phyloP scores from a whole-genome alignment of 2,797 vertebrate species.

The Acridotheres tristis region DNA sequence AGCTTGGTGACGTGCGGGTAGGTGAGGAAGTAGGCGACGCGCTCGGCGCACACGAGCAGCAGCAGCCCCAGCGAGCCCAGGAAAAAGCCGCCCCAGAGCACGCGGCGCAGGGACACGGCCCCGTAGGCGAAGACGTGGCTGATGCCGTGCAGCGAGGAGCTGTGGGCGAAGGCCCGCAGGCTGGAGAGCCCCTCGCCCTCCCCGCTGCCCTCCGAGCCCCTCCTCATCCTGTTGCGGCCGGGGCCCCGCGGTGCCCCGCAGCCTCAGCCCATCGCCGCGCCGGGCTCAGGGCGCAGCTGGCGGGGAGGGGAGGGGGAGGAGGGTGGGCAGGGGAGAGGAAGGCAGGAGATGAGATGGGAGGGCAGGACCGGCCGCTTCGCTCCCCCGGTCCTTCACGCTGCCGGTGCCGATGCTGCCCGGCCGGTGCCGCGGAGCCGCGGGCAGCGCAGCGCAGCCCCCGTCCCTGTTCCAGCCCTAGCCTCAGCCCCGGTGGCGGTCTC shows the following conservation, averaged over 20 bases:
- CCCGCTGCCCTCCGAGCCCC: constrained; percentile 64
- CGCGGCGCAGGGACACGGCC: constrained; percentile 85
- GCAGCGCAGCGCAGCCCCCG: background rate
- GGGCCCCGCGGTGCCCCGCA: constrained; percentile 25
- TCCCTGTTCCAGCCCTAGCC: background rate
- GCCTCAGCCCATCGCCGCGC: constrained; percentile 72
- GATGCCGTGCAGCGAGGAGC: constrained; percentile 89
- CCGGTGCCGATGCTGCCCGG: background rate
- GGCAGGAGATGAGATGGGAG: background rate
- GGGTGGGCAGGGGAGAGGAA: background rate
- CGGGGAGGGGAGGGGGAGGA: background rate
- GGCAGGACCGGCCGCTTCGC: background rate
- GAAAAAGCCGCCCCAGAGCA: constrained; percentile 87
- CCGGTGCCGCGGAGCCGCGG: background rate
- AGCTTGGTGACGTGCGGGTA: constrained; percentile 97
- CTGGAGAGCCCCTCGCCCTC: constrained; percentile 76
- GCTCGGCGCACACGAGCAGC: constrained; percentile 85
- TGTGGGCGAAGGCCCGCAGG: constrained; percentile 87
- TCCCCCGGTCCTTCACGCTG: background rate
- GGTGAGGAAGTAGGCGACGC: constrained; percentile 87
- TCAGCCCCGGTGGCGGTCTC: background rate
- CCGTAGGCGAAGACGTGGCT: constrained; percentile 89
- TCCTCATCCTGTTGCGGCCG: constrained; percentile 21
- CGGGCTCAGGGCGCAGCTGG: background rate
- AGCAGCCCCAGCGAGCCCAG: constrained; percentile 84